Evolutionary conservation across 2,797 vertebrate genomes (phyloP).

Genomic region (Melopsittacus undulatus): DNA sequence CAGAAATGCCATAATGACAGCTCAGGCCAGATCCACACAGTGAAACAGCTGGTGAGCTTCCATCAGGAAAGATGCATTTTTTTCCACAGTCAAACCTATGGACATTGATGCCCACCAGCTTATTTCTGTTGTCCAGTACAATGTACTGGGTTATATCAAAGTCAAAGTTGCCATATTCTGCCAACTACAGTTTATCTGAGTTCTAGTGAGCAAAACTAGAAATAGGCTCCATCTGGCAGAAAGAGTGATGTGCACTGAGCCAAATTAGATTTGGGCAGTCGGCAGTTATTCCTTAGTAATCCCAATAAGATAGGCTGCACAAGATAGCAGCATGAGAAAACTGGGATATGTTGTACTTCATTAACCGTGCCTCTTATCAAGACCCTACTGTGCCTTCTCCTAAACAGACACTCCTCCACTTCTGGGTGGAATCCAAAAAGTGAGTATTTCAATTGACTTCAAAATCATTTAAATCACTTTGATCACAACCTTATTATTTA

Average conservation of each 20-base stretch:
- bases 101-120: neutral
- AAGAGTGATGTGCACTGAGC: neutral
- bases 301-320: conserved; percentile 15
- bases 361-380: conserved; percentile 21
- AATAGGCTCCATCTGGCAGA: conserved; percentile 34
- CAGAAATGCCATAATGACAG: neutral
- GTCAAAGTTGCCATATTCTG: conserved; percentile 15
- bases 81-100: neutral
- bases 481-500: conserved; percentile 40
- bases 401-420: conserved; percentile 17
- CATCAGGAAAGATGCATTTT: neutral
- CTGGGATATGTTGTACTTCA: conserved; percentile 13
- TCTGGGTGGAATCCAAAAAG: neutral
- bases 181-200: conserved; percentile 22
- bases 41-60: neutral
- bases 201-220: conserved; percentile 23
- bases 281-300: conserved; percentile 20
- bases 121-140: conserved; percentile 19
- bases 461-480: conserved; percentile 29
- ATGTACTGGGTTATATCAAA: conserved; percentile 15
- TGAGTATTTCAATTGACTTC: neutral
- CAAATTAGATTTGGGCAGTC: conserved; percentile 7
- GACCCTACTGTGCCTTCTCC: neutral
- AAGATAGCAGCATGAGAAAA: conserved; percentile 39
- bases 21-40: neutral